Evolutionary conservation across 2,888 invertebrate species (phyloP), one percentile per base, ranked within the genome.

Genomic region (Petrophora chlorosata): DNA sequence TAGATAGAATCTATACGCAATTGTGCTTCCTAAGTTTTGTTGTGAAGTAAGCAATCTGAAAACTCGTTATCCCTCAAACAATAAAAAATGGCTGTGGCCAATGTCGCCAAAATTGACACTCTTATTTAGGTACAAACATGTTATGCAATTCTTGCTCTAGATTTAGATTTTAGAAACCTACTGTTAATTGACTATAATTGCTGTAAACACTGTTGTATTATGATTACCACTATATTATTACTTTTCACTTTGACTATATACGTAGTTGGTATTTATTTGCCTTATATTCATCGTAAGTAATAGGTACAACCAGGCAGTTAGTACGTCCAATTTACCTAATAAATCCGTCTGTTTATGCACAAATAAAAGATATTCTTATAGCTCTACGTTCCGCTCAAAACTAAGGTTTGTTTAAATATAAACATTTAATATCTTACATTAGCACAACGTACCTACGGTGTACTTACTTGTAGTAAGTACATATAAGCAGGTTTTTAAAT

Each of bases 341-440:
- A 45, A 62, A 56, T 67, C 67, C 67, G 68, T 70, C 70, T 64
- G 33, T 53, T 50, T 48, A 53, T 60, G 63, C 63, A 65, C 63
- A 67, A 68, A 58, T 39, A 51, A 30, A 50, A 43, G 22, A 9
- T 48, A 43, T 36, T 32, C 3, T 16, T 26, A 40, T 30, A 40
- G 26, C 10, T 36, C 35, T 30, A 28, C 9, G 32, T 32, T 38
- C 35, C 22, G 41, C 46, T 51, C 44, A 44, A 40, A 39, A 29
- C 12, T 30, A 26, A 12, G 17, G 23, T 29, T 30, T 14, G 9
- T 16, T 19, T 14, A 40, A 25, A 17, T 17, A 4, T 4, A 3
- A 17, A 17, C 17, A 4, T 17, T 17, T 17, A 4, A 4, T 17
- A 17, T 17, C 3, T 14, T 13, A 19, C 3, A 10, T 42, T 9